Conservation (phyloP, 2,888 invertebrate species). For the Tachystola acroxantha region DNA sequence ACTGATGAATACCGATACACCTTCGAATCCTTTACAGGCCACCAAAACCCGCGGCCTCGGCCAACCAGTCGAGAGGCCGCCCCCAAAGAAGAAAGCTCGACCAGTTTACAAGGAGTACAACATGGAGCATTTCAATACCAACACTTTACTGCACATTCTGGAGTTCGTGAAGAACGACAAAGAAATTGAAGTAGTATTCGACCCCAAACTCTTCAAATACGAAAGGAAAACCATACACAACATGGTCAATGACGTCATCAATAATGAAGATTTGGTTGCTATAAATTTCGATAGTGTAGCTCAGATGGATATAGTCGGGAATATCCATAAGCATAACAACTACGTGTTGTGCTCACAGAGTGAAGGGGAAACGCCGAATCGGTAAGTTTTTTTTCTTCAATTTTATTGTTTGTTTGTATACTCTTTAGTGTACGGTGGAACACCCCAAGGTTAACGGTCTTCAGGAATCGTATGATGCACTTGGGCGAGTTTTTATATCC, state of each 20-base stretch:
- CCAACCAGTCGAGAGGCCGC: conserved; percentile 8
- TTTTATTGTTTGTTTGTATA: neutral
- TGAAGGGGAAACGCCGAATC: conserved; percentile 23
- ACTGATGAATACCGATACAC: too few relatives aligned
- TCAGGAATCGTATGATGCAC: too few relatives aligned
- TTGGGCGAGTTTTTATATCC: too few relatives aligned
- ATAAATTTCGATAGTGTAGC: conserved; percentile 13
- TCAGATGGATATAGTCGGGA: conserved; percentile 24
- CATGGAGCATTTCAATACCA: conserved; percentile 25
- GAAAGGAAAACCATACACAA: conserved; percentile 34
- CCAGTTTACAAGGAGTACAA: conserved; percentile 2
- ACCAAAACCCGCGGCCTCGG: conserved; percentile 27
- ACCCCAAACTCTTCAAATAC: conserved; percentile 18
- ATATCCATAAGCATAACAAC: conserved; percentile 30
- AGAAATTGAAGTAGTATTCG: conserved; percentile 37
- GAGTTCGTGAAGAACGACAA: conserved; percentile 46
- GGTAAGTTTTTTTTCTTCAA: conserved; percentile 26
- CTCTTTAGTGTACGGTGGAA: neutral
- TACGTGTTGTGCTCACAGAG: conserved; percentile 37
- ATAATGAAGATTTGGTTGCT: conserved; percentile 13
- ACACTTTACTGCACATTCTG: conserved; percentile 30
- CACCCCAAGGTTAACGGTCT: too few relatives aligned
- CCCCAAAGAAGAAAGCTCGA: neutral
- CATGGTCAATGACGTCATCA: conserved; percentile 23
- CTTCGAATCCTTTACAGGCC: conserved; percentile 30